These are phyloP conservation scores for Drosophila koepferae DNA, from an alignment of 2,888 invertebrate genomes.

Conservation along the genomic window DNA sequence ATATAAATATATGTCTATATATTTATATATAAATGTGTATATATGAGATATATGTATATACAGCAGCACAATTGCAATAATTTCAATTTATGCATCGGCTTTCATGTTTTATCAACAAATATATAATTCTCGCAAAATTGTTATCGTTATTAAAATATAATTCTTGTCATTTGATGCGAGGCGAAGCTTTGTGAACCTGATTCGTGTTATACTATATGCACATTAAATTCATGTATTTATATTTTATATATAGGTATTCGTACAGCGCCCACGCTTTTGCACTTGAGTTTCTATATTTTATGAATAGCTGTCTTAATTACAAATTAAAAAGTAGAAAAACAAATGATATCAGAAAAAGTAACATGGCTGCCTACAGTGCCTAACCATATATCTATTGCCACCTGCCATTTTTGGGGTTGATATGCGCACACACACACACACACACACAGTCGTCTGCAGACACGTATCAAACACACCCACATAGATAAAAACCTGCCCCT, in stretches of 20 bases:
- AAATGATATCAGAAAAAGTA: slow-evolving; percentile 50
- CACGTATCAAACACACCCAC: slow-evolving; percentile 45
- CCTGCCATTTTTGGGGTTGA: slow-evolving; percentile 78
- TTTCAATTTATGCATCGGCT: slow-evolving; percentile 66
- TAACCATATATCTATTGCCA: slow-evolving; percentile 67
- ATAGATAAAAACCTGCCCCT: slow-evolving; percentile 74
- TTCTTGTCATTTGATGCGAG: slow-evolving; percentile 26
- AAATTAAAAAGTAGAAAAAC: slow-evolving; percentile 39
- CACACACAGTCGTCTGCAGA: slow-evolving; percentile 1
- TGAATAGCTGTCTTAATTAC: slow-evolving; percentile 56
- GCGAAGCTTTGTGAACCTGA: slow-evolving; percentile 1
- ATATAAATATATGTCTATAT: slow-evolving; percentile 12
- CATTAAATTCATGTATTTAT: slow-evolving; percentile 10
- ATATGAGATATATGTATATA: slow-evolving; percentile 17
- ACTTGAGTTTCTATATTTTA: slow-evolving; percentile 30
- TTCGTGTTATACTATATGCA: neutral
- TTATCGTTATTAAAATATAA: slow-evolving; percentile 9
- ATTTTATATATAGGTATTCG: neutral
- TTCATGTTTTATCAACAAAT: slow-evolving; percentile 34
- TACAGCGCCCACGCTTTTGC: slow-evolving; percentile 62
- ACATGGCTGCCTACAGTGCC: slow-evolving; percentile 71
- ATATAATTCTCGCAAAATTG: slow-evolving; percentile 22
- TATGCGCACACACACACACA: slow-evolving; percentile 42
- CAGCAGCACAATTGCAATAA: slow-evolving; percentile 73
- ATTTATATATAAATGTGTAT: slow-evolving; percentile 32